Conservation (phyloP, 2,888 invertebrate species). For the Baccha elongata region DNA sequence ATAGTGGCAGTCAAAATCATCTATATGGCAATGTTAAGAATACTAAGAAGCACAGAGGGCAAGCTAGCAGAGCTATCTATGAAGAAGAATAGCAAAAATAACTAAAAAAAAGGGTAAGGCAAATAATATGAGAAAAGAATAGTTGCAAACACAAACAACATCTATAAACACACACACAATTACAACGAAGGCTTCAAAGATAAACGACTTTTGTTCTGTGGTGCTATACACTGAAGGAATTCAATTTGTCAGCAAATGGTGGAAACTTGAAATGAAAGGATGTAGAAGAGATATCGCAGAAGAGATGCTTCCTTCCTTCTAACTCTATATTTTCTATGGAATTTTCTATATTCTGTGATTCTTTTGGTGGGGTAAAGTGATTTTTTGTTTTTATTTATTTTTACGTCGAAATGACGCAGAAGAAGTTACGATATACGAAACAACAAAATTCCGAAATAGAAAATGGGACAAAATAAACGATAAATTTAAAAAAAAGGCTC, state of each 20-base stretch:
- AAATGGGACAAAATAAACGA: slow-evolving; percentile 54
- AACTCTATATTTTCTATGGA: slow-evolving; percentile 18
- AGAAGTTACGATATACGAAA: not conserved
- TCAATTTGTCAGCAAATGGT: slow-evolving; percentile 65
- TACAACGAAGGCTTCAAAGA: slow-evolving; percentile 41
- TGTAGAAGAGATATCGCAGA: slow-evolving; percentile 58
- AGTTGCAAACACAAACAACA: slow-evolving; percentile 44
- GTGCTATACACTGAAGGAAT: slow-evolving; percentile 42
- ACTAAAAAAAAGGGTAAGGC: slow-evolving; percentile 50
- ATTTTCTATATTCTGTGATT: slow-evolving; percentile 34
- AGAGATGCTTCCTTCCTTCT: slow-evolving; percentile 16
- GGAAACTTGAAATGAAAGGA: slow-evolving; percentile 55
- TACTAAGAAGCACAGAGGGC: slow-evolving; percentile 22
- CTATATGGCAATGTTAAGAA: slow-evolving; percentile 37
- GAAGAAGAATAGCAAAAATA: slow-evolving; percentile 8
- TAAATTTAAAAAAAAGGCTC: slow-evolving; percentile 27
- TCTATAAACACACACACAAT: not conserved
- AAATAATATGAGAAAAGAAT: slow-evolving; percentile 37
- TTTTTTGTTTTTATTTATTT: slow-evolving; percentile 1
- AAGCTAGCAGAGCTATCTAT: slow-evolving; percentile 1
- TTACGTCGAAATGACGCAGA: slow-evolving; percentile 22
- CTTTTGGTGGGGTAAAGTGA: slow-evolving; percentile 24
- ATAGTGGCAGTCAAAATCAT: slow-evolving; percentile 71
- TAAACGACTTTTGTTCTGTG: slow-evolving; percentile 55
- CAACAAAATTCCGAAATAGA: slow-evolving; percentile 18